phyloP scores from a whole-genome alignment of 1,140 invertebrate species.

The Paracyclopina nana region DNA sequence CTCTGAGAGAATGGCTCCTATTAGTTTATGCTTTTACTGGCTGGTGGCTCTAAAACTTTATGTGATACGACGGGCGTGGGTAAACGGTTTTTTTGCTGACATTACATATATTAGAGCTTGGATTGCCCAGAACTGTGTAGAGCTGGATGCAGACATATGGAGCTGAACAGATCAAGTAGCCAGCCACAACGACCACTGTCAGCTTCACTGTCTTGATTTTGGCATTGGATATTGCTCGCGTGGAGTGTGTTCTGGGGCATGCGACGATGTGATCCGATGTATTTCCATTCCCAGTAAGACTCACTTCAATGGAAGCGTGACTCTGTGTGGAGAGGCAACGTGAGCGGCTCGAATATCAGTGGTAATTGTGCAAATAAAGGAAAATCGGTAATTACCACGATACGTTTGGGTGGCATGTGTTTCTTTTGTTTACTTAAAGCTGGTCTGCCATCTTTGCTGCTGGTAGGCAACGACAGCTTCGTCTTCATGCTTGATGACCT shows the following conservation, averaged over 20 bases:
- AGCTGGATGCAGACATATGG: neutral
- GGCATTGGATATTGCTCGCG: neutral
- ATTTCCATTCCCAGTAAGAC: neutral
- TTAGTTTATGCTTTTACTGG: neutral
- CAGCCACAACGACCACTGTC: neutral
- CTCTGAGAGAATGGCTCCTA: neutral
- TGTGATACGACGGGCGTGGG: neutral
- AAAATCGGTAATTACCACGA: too few species aligned
- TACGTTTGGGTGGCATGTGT: too few species aligned
- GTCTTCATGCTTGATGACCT: too few species aligned
- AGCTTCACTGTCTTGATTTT: conserved; percentile 2
- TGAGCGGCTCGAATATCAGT: too few species aligned
- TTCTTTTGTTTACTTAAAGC: too few species aligned
- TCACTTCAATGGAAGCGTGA: neutral
- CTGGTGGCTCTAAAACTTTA: neutral
- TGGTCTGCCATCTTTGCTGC: neutral
- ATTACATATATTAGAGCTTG: neutral
- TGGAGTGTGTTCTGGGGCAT: neutral
- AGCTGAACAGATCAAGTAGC: neutral
- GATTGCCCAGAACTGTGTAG: neutral
- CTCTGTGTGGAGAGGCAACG: too few species aligned
- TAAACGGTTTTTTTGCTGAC: too few species aligned
- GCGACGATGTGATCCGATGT: neutral
- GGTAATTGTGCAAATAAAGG: too few species aligned
- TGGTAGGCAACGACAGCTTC: too few species aligned